These are phyloP conservation scores for Drosophila koepferae DNA, from an alignment of 2,888 invertebrate genomes.

Conservation along the genomic window DNA sequence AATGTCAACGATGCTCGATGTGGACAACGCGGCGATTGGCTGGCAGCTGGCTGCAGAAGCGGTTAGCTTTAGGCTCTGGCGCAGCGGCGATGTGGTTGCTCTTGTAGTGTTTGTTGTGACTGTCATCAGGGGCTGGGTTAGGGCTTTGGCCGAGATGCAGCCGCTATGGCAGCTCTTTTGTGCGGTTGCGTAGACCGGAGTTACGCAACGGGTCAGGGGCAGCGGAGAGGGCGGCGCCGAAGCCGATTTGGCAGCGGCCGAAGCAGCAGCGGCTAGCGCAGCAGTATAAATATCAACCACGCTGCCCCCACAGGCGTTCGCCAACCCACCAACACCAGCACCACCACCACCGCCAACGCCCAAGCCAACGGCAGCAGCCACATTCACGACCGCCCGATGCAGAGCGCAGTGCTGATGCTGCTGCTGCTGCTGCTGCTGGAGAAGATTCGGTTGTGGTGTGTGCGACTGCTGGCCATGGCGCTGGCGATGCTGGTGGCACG, in stretches of 20 bases:
- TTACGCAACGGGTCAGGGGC: constrained; percentile 55
- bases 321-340: constrained; percentile 32
- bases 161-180: constrained; percentile 80
- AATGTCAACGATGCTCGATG: constrained; percentile 58
- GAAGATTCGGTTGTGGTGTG: constrained; percentile 14
- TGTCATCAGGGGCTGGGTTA: constrained; percentile 79
- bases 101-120: constrained; percentile 65
- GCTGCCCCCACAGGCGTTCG: constrained; percentile 47
- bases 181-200: constrained; percentile 84
- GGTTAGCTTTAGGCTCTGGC: constrained; percentile 28
- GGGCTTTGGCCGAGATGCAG: constrained; percentile 77
- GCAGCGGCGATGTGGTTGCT: constrained; percentile 52
- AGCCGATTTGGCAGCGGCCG: constrained; percentile 42
- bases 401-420: constrained; percentile 50
- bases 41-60: constrained; percentile 26
- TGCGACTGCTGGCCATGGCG: constrained; percentile 35
- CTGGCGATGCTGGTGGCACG: constrained; percentile 41
- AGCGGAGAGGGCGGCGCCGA: constrained; percentile 52
- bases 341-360: constrained; percentile 52
- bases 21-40: constrained; percentile 16
- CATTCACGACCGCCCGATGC: constrained; percentile 70
- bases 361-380: constrained; percentile 66
- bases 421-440: constrained; percentile 3
- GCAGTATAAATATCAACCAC: constrained; percentile 71
- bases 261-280: constrained; percentile 60